These are phyloP conservation scores for Astropecten irregularis DNA, from an alignment of 53 echinoderm and acorn worm genomes.

Conservation along the genomic window DNA sequence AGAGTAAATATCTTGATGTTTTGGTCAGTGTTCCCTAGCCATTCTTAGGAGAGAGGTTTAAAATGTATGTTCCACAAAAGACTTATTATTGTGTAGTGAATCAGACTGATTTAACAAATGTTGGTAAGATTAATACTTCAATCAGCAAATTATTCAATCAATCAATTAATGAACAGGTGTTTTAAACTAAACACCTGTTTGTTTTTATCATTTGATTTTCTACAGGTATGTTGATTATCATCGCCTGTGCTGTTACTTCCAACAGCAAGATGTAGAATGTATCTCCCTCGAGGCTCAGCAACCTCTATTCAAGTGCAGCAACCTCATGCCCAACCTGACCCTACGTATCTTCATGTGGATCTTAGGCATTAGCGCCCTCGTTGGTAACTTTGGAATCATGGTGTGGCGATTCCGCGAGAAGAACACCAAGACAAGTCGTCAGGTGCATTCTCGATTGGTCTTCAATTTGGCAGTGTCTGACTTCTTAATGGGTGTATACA, in stretches of 20 bases:
- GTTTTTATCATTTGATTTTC: too few species aligned
- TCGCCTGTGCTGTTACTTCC: slow-evolving; percentile 56
- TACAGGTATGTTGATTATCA: slow-evolving; percentile 57
- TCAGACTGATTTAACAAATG: too few species aligned
- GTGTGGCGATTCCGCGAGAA: slow-evolving; percentile 36
- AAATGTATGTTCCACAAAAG: too few species aligned
- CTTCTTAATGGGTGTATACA: slow-evolving; percentile 69
- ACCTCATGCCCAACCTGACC: slow-evolving; percentile 23
- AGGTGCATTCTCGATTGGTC: slow-evolving; percentile 55
- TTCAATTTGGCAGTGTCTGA: slow-evolving; percentile 56
- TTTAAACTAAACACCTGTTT: too few species aligned
- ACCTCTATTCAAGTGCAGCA: slow-evolving; percentile 56
- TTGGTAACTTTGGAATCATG: slow-evolving; percentile 50
- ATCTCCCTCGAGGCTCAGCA: slow-evolving; percentile 29
- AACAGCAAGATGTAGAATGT: not conserved
- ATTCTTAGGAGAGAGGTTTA: too few species aligned
- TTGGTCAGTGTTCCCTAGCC: too few species aligned
- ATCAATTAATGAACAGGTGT: too few species aligned
- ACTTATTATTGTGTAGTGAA: too few species aligned
- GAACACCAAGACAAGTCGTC: slow-evolving; percentile 25
- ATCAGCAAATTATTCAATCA: too few species aligned
- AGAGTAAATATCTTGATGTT: too few species aligned
- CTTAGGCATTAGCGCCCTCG: slow-evolving; percentile 52
- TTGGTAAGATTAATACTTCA: too few species aligned
- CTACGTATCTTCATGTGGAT: slow-evolving; percentile 57